Evolutionary conservation across 1,140 invertebrate species (phyloP), one percentile per base, ranked within the genome.

Genomic region (Danaus melanippus): DNA sequence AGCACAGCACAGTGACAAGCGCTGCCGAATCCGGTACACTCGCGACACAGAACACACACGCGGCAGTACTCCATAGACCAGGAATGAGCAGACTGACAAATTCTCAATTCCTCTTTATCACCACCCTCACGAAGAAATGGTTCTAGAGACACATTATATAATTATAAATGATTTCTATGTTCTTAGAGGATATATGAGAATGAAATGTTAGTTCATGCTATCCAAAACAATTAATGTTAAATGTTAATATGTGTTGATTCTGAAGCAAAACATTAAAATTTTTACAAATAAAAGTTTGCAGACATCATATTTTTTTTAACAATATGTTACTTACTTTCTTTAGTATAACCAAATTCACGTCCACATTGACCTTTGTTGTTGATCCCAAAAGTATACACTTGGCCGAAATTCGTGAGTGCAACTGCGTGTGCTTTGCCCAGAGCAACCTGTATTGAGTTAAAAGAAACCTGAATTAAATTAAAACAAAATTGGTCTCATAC

Each of bases 281-380:
- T 21, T 21, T 21, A 2, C 17, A 21, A 21, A 21, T 5, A 2
- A 21, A 21, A 2, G 5, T 21, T 21, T 21, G 17, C 5, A 21
- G 17, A 5, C 1, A 21, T n/a, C n/a, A n/a, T n/a, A n/a, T n/a
- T n/a, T n/a, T n/a, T 32, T 3, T 32, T 32, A 7, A 5, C 21
- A 32, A 32, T 32, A 32, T 32, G 40, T 51, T 43, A 71, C 79
- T 82, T 62, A 86, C 83, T 83, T 81, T 95, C 92, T 87, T 91
- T 92, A 10, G 87, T 80, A 66, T 91, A 90, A 10, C 91, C 89
- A 79, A 93, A 96, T 70, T 96, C 95, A 70, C 97, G 87, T 39
- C 98, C 98, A 89, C 98, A 99, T 75, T 99, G 98, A 9, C 97
- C 97, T 77, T 98, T 97, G 76, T 99, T 99, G 82, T 99, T 99